These are phyloP conservation scores for Polymixis lichenea DNA, from an alignment of 2,888 invertebrate genomes.

Conservation along the genomic window DNA sequence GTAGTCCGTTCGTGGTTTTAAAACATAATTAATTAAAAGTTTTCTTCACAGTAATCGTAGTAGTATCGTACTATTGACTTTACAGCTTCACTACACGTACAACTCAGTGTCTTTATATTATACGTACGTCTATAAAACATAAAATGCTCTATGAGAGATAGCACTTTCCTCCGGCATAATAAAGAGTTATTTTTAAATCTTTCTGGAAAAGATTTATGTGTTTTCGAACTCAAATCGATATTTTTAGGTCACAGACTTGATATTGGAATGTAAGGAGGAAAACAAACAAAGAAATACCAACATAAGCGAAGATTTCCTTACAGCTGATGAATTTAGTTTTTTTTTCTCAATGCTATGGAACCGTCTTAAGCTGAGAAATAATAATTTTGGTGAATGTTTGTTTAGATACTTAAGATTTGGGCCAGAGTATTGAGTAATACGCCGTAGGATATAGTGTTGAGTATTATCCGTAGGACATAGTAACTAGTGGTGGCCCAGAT, in stretches of 20 bases:
- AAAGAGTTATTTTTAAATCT: slow-evolving; percentile 56
- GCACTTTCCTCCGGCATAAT: slow-evolving; percentile 35
- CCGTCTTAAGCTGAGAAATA: not conserved
- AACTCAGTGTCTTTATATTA: too few species aligned
- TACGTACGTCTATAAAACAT: not conserved
- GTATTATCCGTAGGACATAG: too few species aligned
- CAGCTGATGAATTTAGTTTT: not conserved
- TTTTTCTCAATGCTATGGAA: slow-evolving; percentile 16
- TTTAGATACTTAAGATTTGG: not conserved
- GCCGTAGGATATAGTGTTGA: not conserved
- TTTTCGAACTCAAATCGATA: slow-evolving; percentile 56
- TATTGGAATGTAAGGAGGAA: slow-evolving; percentile 51
- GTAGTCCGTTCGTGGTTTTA: too few species aligned
- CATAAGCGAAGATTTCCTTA: not conserved
- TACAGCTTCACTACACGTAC: not conserved
- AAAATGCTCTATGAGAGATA: slow-evolving; percentile 22
- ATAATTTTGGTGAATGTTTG: not conserved
- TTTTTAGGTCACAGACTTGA: slow-evolving; percentile 58
- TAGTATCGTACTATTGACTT: too few species aligned
- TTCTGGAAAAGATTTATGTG: slow-evolving; percentile 48
- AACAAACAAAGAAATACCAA: slow-evolving; percentile 43
- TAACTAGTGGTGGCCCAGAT: too few species aligned
- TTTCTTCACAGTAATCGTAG: not conserved
- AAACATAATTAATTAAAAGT: not conserved
- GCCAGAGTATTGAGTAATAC: not conserved